Base-by-base conservation (phyloP, 2,113 vertebrate genomes). In the Xenopus borealis region DNA sequence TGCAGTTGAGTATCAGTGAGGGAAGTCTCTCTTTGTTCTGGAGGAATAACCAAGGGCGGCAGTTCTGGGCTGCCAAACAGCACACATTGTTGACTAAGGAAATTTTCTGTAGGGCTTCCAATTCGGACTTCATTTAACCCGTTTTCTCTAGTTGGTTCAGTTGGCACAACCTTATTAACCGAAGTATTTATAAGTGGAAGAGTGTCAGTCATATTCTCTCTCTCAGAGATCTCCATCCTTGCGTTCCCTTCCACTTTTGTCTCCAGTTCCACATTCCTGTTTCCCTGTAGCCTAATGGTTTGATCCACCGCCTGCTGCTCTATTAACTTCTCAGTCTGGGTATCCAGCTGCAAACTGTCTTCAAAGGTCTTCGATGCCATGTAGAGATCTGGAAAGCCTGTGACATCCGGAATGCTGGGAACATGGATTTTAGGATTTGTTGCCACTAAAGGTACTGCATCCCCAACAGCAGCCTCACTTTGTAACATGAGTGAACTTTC, bases 281-380 rank as follows among this genome's bases (percentile, higher is more conserved):
- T 78, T 73, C 47, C 77, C 78, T 73, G 71, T 18, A 79, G 71
- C 72, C 62, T 81, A 66, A 68, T 18, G 50, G 78, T 80, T 85
- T 75, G 82, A 74, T 71, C 55, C 80, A 75, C 66, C 82, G 78
- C 72, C 33, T 87, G 85, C 61, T 95, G 93, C 75, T 91, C 87
- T 70, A 98, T 89, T 67, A 98, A 88, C 84, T 87, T 91, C 71
- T 98, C 95, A 7, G 93, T 96, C 79, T 96, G 96, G 77, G 94
- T 95, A 86, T 98, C 96, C 76, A 98, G 80, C 82, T 92, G 93
- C 75, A 99, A 95, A 82, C 95, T 98, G 71, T 97, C 93, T 68
- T 94, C 92, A 82, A 97, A 97, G 66, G 88, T 90, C 79, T 79
- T 81, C 2, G 79, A 79, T 44, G 57, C 77, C 20, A 78, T 72